These are phyloP conservation scores for Dipodomys stephensi DNA, from an alignment of 2,113 vertebrate genomes.

Conservation along the genomic window DNA sequence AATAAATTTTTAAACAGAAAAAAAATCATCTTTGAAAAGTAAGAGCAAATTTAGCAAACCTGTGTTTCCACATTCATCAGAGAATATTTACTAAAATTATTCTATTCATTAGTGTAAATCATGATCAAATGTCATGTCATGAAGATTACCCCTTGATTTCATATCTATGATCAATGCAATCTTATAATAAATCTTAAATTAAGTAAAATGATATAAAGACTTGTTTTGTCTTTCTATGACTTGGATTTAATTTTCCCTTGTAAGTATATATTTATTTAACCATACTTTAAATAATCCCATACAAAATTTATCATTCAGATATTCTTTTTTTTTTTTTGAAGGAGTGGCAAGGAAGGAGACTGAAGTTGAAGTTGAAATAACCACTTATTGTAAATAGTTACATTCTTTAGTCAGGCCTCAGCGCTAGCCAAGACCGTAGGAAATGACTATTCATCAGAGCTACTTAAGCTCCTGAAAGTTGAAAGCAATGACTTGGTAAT, in stretches of 20 bases:
- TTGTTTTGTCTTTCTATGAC: slow-evolving; percentile 17
- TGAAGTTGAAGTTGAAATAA: neutral
- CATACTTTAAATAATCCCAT: neutral
- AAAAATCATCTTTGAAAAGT: slow-evolving; percentile 37
- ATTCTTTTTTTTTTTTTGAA: neutral
- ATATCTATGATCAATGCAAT: neutral
- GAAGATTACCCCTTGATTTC: neutral
- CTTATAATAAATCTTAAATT: neutral
- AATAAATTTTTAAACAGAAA: neutral
- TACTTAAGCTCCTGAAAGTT: slow-evolving; percentile 41
- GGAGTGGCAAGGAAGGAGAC: neutral
- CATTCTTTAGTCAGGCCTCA: neutral
- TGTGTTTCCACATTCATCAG: neutral
- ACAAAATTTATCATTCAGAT: neutral
- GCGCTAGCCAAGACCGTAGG: neutral
- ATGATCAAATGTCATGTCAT: neutral
- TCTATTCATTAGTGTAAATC: neutral
- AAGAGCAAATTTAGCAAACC: neutral
- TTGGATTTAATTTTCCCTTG: neutral
- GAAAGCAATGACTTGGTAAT: slow-evolving; percentile 29
- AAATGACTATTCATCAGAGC: slow-evolving; percentile 40
- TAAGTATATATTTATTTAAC: neutral
- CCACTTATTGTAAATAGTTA: neutral
- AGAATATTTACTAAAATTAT: slow-evolving; percentile 12
- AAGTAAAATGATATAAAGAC: neutral